Evolutionary conservation across 2,888 invertebrate genomes (phyloP).

Genomic region (Polietes domitor): DNA sequence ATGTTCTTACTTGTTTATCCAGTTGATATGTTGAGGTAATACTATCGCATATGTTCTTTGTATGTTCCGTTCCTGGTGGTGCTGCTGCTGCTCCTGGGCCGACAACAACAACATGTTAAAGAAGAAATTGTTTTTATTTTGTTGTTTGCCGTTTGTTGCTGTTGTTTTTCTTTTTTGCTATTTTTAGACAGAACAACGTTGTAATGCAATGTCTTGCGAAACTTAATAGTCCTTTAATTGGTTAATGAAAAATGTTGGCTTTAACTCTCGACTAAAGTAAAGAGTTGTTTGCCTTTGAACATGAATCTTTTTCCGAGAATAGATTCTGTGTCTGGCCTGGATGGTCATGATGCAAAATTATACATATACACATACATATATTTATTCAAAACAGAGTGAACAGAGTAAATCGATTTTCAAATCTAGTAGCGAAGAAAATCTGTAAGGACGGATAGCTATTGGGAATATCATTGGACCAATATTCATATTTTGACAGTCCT

Average conservation of each 20-base stretch:
- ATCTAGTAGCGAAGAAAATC: too few relatives aligned
- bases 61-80: neutral
- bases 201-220: constrained; percentile 29
- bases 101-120: constrained; percentile 54
- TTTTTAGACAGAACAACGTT: constrained; percentile 58
- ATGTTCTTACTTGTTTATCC: constrained; percentile 61
- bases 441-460: too few relatives aligned
- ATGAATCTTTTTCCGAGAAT: neutral
- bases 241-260: constrained; percentile 45
- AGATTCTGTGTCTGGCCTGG: neutral
- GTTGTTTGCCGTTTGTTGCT: too few relatives aligned
- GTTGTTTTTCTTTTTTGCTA: constrained; percentile 43
- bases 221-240: constrained; percentile 56
- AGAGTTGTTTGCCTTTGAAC: neutral
- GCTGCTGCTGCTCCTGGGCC: neutral
- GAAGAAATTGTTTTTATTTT: constrained; percentile 29
- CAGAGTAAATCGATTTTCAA: too few relatives aligned
- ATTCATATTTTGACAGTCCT: too few relatives aligned
- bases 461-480: too few relatives aligned
- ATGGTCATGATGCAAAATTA: too few relatives aligned
- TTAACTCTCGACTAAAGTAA: neutral
- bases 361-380: too few relatives aligned
- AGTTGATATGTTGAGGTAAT: constrained; percentile 49
- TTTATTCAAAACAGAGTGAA: too few relatives aligned
- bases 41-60: constrained; percentile 9